phyloP scores from a whole-genome alignment of 2,888 invertebrate genomes.

The Acutogordius australiensis region DNA sequence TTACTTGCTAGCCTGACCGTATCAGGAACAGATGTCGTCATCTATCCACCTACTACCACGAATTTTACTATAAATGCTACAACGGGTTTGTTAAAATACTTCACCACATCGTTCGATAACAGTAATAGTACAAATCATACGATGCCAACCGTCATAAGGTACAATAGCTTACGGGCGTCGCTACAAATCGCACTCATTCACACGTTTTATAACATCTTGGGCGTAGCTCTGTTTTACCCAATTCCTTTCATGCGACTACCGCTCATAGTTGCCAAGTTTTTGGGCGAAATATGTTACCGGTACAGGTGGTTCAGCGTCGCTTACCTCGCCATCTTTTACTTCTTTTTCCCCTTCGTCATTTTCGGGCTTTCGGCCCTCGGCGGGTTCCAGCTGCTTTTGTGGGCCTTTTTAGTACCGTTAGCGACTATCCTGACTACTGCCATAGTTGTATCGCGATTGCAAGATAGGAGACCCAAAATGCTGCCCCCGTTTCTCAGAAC shows the following conservation, averaged over 20 bases:
- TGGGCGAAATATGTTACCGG: constrained; percentile 29
- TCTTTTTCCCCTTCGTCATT: constrained; percentile 21
- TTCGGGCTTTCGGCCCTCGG: constrained; percentile 21
- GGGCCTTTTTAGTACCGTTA: constrained; percentile 18
- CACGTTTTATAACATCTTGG: constrained; percentile 22
- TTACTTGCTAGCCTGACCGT: constrained; percentile 27
- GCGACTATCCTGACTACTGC: constrained; percentile 17
- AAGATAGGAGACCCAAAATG: constrained; percentile 19
- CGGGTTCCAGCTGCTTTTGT: constrained; percentile 20
- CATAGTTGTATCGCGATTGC: constrained; percentile 21
- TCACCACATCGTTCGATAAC: no score
- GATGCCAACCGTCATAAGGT: no score
- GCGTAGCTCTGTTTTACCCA: constrained; percentile 29
- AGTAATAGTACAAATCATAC: no score
- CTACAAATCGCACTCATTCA: constrained; percentile 22
- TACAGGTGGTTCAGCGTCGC: constrained; percentile 30
- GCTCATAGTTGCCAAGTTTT: constrained; percentile 25
- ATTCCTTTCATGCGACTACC: constrained; percentile 29
- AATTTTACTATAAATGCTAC: no score
- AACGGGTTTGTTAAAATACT: no score
- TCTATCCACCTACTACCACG: no score
- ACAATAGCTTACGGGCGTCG: constrained; percentile 19
- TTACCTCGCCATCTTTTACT: constrained; percentile 20
- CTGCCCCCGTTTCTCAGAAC: constrained; percentile 18
- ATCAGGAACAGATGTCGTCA: no score